Percentiles rank a stretch among this genome's conserved stretches.
phyloP scores from a whole-genome alignment of 2,888 invertebrate genomes.

The Dasypolia templi region DNA sequence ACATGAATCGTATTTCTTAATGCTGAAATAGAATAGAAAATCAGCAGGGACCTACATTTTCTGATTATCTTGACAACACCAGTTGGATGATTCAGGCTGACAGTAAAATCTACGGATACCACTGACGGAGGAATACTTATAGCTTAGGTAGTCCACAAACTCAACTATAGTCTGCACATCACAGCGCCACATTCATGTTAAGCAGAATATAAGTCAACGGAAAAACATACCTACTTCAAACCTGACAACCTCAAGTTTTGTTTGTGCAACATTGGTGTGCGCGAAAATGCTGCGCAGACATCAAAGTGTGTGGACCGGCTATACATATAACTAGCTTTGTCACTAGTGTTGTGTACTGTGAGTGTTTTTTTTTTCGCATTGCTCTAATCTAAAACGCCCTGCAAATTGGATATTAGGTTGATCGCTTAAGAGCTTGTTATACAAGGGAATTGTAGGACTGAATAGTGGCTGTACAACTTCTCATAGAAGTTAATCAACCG shows the following conservation, averaged over 20 bases:
- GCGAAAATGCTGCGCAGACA: background rate
- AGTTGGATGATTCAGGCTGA: background rate
- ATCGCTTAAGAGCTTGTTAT: background rate
- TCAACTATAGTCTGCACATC: background rate
- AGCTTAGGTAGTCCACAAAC: background rate
- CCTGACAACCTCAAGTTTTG: background rate
- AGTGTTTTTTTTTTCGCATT: background rate
- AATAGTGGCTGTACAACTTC: conserved; percentile 6
- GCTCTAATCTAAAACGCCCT: background rate
- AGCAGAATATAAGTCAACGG: background rate
- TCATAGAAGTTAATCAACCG: conserved; percentile 2
- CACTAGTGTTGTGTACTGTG: background rate
- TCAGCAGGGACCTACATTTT: background rate
- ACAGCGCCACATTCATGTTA: background rate
- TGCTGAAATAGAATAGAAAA: background rate
- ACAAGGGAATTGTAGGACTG: background rate
- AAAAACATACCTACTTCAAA: background rate
- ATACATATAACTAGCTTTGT: background rate
- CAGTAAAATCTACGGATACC: background rate
- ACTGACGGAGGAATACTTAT: background rate
- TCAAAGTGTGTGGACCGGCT: too few species aligned
- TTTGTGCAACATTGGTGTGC: background rate
- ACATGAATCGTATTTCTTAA: background rate
- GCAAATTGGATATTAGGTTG: background rate
- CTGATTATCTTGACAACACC: too few species aligned